These are phyloP conservation scores for Dasysyrphus tricinctus DNA, from an alignment of 2,888 invertebrate species.

Conservation along the genomic window DNA sequence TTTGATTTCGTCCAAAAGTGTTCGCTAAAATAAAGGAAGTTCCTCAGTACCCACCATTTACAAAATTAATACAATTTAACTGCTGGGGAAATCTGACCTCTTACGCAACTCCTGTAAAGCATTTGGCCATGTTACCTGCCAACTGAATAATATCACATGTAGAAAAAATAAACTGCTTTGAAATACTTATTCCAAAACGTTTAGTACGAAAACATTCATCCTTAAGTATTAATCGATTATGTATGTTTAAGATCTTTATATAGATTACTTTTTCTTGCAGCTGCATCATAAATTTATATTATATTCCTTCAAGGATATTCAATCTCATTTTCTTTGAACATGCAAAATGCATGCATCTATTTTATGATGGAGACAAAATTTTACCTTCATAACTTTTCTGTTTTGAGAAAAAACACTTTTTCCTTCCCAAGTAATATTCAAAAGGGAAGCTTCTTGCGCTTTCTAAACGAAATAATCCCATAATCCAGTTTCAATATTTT, in stretches of 20 bases:
- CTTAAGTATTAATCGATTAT: background rate
- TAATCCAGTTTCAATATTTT: constrained; percentile 34
- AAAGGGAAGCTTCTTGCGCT: constrained; percentile 8
- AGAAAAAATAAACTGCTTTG: no score
- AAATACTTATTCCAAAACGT: no score
- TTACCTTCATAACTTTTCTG: constrained; percentile 15
- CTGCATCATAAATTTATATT: background rate
- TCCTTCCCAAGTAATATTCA: constrained; percentile 11
- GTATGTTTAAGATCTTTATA: background rate
- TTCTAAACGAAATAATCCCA: constrained; percentile 32
- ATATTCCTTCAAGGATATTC: constrained; percentile 22
- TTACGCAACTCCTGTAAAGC: no score
- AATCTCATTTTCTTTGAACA: constrained; percentile 25
- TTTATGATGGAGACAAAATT: constrained; percentile 30
- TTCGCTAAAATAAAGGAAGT: no score
- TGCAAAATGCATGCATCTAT: constrained; percentile 14
- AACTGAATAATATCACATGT: no score
- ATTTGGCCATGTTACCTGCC: no score
- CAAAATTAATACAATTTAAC: no score
- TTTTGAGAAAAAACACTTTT: background rate
- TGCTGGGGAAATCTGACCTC: no score
- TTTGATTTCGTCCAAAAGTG: no score
- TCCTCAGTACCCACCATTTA: no score
- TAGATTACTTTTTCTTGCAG: background rate
- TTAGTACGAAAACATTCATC: background rate